Evolutionary conservation across 2,113 vertebrate species (phyloP), one percentile per base, ranked within the genome.

Genomic region (Leptobrachium ailaonicum): DNA sequence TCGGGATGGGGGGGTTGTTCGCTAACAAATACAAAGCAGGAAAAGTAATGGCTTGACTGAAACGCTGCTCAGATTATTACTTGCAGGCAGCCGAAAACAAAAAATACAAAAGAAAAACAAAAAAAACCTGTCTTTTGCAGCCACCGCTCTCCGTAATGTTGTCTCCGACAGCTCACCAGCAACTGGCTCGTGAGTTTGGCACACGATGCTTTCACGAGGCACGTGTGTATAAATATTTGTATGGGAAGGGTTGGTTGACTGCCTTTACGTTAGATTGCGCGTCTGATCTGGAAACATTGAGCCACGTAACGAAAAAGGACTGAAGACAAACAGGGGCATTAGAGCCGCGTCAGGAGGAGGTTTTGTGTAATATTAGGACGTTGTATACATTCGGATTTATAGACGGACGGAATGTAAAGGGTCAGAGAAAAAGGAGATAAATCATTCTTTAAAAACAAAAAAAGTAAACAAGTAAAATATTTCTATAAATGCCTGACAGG

Each of bases 21-120:
- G 86, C 83, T 83, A 88, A 92, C 88, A 92, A 85, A 90, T 90
- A 91, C 50, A 85, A 85, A 90, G 85, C 88, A 88, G 84, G 86
- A 85, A 90, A 87, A 83, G 84, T 58, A 58, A 84, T 85, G 88
- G 80, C 66, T 71, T 88, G 85, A 90, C 88, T 87, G 90, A 45
- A 67, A 44, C n/a, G 64, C 77, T 53, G 60, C 77, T 66, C 2
- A 66, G 45, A 54, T 20, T 41, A 79, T 66, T 78, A 79, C 71
- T 71, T 40, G 58, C 77, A 66, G 60, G 44, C 40, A 74, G 54
- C 56, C 41, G 63, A 20, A 66, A 66, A 66, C 1, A 45, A 63
- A 43, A 42, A 13, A 7, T 43, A 7, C 2, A 6, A n/a, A 32
- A 43, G 4, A 45, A n/a, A 4, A 6, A 11, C n/a, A 3, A 47